Base-by-base conservation (phyloP, 2,888 invertebrate species). In the Orchesellides sinensis region DNA sequence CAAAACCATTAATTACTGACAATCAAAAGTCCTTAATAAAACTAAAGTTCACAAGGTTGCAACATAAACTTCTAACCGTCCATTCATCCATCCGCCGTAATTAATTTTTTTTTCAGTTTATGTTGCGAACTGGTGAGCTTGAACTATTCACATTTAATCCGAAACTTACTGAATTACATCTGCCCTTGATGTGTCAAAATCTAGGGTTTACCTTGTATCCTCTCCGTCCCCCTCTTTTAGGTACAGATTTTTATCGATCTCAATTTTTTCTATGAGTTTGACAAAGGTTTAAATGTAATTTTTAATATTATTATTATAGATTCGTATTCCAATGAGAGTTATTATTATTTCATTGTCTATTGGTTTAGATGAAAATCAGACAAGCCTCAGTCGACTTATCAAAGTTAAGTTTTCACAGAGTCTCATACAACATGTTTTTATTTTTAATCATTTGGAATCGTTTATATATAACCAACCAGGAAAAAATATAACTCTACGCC, bases 21-120 rank as follows among this genome's bases (percentile, higher is more conserved):
- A 80, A 72, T 72, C 66, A 79, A 70, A 79, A 65, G 40, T 47
- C 2, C 70, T 79, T 72, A 68, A 68, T 79, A 79, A 79, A 79
- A 72, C 70, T 65, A 79, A 54, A 32, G 40, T 14, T n/a, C 23
- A 59, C 63, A 45, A 66, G 65, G 35, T 79, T 54, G 79, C 79
- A 79, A 63, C 54, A 79, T 79, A 72, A 63, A 59, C 68, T 47
- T 66, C n/a, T 10, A 40, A 40, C 40, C 10, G n/a, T 54, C 29
- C 59, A 5, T n/a, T 72, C 27, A 72, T 47, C 8, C 23, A 40
- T 40, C 27, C 56, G 54, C 29, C 23, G 32, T n/a, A n/a, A n/a
- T n/a, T n/a, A n/a, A n/a, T n/a, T n/a, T n/a, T n/a, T n/a, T n/a
- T n/a, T n/a, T 68, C 35, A 21, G 52, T 63, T 45, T 77, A 63